phyloP scores from a whole-genome alignment of 2,797 vertebrate genomes.

The Rallus crepitans region DNA sequence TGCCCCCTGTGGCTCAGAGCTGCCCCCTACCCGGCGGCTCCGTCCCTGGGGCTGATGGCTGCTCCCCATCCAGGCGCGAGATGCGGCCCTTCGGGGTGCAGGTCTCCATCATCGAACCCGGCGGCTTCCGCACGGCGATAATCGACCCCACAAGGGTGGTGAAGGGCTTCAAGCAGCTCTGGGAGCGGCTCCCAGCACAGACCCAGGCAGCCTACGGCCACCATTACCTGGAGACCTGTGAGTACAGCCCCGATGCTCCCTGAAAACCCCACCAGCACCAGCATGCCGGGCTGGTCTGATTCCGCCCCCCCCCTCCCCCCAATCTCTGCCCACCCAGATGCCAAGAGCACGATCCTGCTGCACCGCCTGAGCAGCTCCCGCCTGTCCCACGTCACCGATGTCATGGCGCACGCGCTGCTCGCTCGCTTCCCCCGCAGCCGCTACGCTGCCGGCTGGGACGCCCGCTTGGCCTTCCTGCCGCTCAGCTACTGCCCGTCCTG shows the following conservation, averaged over 20 bases:
- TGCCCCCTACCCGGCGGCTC: neutral
- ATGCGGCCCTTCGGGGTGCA: neutral
- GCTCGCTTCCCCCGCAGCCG: conserved; percentile 56
- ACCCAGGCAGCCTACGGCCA: conserved; percentile 49
- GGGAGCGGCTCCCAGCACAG: conserved; percentile 22
- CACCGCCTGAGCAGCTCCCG: neutral
- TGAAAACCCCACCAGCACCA: fast-evolving
- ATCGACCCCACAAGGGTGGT: fast-evolving
- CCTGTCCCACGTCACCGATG: conserved; percentile 26
- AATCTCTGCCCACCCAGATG: neutral
- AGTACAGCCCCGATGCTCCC: neutral
- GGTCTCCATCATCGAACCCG: conserved; percentile 71
- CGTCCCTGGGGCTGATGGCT: fast-evolving
- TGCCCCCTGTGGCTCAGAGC: fast-evolving
- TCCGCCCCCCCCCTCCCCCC: no score
- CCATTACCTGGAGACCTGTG: conserved; percentile 28
- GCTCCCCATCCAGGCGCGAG: neutral
- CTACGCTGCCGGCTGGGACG: conserved; percentile 64
- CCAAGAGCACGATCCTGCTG: fast-evolving
- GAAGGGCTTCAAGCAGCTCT: neutral
- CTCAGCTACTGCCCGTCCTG: conserved; percentile 71
- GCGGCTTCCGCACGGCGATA: conserved; percentile 36
- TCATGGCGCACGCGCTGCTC: conserved; percentile 63
- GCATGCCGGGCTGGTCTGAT: fast-evolving
- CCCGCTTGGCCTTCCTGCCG: conserved; percentile 31